Conservation (phyloP, 35 echinoderm and acorn worm species). For the Stichopus chloronotus region DNA sequence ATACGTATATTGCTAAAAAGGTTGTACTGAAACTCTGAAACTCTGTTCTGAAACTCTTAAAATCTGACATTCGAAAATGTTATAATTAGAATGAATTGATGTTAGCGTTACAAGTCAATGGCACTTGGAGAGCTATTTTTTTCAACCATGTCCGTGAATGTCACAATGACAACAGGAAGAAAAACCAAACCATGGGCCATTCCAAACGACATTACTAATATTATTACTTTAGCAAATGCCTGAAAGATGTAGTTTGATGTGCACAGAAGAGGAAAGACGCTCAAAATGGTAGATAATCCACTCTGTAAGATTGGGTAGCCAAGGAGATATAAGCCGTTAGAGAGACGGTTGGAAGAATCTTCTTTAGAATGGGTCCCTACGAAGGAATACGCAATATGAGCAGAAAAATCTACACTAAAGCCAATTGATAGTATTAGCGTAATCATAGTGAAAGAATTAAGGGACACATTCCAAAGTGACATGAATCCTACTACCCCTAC, state of each 20-base stretch:
- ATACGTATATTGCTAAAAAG: too few species aligned
- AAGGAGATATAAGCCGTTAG: conserved; percentile 65
- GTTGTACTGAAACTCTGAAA: too few species aligned
- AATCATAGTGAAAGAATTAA: conserved; percentile 91
- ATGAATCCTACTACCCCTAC: conserved; percentile 82
- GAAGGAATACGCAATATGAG: conserved; percentile 71
- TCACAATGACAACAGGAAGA: conserved; percentile 45
- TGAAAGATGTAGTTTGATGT: conserved; percentile 82
- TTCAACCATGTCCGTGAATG: too few species aligned
- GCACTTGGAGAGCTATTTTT: too few species aligned
- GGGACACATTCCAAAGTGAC: conserved; percentile 71
- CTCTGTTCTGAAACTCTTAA: too few species aligned
- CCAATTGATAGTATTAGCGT: conserved; percentile 77
- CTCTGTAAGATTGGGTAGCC: conserved; percentile 91
- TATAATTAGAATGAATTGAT: too few species aligned
- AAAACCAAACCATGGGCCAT: conserved; percentile 85
- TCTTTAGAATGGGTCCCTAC: background rate
- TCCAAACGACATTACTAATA: conserved; percentile 87
- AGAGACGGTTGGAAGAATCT: background rate
- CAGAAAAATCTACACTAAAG: conserved; percentile 82
- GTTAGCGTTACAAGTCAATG: too few species aligned
- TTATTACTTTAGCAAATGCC: conserved; percentile 86
- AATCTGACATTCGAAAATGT: too few species aligned
- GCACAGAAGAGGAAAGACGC: conserved; percentile 46
- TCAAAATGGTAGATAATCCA: conserved; percentile 77